Evolutionary conservation across 2,888 invertebrate genomes (phyloP).

Genomic region (Lasioglossum zephyrum): DNA sequence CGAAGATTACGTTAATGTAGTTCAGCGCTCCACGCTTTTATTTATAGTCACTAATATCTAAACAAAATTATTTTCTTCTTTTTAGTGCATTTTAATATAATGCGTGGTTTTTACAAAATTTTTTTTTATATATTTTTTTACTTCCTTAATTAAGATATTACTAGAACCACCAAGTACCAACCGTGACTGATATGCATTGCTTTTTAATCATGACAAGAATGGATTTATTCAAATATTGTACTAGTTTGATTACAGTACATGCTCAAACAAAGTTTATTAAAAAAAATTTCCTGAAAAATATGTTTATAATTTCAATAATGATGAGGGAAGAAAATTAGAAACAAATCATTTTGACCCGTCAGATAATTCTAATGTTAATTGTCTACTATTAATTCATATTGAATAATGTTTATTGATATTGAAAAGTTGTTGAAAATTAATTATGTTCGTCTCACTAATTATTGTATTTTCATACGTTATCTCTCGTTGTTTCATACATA

Average conservation of each 20-base stretch:
- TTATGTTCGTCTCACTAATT: neutral
- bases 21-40: too few relatives aligned
- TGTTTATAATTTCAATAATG: neutral
- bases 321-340: neutral
- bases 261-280: neutral
- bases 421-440: neutral
- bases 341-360: neutral
- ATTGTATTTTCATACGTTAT: neutral
- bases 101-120: too few relatives aligned
- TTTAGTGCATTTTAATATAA: too few relatives aligned
- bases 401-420: neutral
- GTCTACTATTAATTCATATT: neutral
- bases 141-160: neutral
- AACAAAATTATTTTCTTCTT: too few relatives aligned
- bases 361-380: neutral
- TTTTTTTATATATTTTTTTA: too few relatives aligned
- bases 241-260: neutral
- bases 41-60: too few relatives aligned
- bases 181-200: neutral
- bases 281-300: neutral
- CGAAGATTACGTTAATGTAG: too few relatives aligned
- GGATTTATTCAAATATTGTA: neutral
- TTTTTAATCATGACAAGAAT: neutral
- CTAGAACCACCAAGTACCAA: neutral
- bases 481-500: too few relatives aligned